Conservation (phyloP, 2,888 invertebrate species). For the Himalopsyche japonica region DNA sequence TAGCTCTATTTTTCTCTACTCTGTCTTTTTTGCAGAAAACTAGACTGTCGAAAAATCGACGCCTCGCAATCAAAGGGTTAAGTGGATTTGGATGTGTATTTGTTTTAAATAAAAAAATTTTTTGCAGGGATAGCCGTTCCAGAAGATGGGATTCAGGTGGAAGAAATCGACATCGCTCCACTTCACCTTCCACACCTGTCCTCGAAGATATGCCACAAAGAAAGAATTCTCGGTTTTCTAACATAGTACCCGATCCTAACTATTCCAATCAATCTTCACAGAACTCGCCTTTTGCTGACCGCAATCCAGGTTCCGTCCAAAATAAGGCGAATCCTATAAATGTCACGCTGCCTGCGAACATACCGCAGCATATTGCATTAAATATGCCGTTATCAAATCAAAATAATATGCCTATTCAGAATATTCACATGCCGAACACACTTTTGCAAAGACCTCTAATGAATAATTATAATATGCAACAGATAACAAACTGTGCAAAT, state of each 20-base stretch:
- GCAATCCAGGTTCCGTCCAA: not conserved
- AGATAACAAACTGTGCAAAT: not conserved
- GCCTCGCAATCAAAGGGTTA: no score
- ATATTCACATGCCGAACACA: not conserved
- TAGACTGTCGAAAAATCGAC: no score
- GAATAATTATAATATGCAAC: not conserved
- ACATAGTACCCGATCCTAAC: not conserved
- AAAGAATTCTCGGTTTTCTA: constrained; percentile 6
- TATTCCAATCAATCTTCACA: not conserved
- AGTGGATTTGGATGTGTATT: no score
- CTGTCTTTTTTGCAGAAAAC: no score
- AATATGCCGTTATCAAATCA: not conserved
- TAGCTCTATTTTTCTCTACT: no score
- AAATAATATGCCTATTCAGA: not conserved
- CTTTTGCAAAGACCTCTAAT: not conserved
- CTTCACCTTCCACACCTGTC: constrained; percentile 28
- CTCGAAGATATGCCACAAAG: constrained; percentile 27
- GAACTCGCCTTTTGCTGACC: not conserved
- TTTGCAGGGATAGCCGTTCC: constrained; percentile 25
- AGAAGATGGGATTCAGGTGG: constrained; percentile 27
- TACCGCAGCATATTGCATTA: not conserved
- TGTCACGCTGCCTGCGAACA: not conserved
- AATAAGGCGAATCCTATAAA: not conserved
- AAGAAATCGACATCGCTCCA: constrained; percentile 14
- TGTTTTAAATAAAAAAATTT: no score